Base-by-base conservation (phyloP, 2,797 vertebrate species). In the Buceros bicornis region DNA sequence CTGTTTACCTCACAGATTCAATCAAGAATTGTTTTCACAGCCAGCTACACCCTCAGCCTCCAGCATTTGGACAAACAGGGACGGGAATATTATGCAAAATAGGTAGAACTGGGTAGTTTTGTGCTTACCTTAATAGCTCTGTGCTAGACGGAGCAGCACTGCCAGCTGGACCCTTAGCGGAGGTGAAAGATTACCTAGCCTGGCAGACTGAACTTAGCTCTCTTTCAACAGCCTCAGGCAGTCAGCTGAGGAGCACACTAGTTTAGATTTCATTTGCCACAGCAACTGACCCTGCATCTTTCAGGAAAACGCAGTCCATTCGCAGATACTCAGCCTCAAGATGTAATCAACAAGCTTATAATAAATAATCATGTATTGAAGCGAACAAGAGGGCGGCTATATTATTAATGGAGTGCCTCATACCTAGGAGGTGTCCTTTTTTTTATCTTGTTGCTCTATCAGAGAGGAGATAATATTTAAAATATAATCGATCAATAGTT, bases 221-320 rank as follows among this genome's bases (percentile, higher is more conserved):
- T 54, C 26, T 58, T 89, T 62, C 19, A 87, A 88, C 20, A 82
- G 9, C 14, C 42, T 74, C 87, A 90, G 58, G 60, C n/a, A 83
- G 72, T 47, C 16, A 65, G 51, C 58, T 82, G 56, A 90, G 65
- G 54, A 94, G 33, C 54, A 82, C 17, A 45, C 31, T 87, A 66
- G n/a, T 78, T 74, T 71, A 58, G 40, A 89, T 22, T 77, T 87
- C 62, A 76, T 76, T 69, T 95, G 88, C 93, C 77, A 94, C 80
- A 54, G 28, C 51, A 51, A 90, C 37, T 93, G 82, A 94, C 77
- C 69, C 85, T 93, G 73, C 31, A 82, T 29, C 77, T 84, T 79
- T 66, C 87, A 87, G 35, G 8, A 70, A 25, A 90, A 67, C 1
- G 4, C 42, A 70, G 8, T 45, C 35, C 8, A 50, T 90, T 76